These are phyloP conservation scores for Armadillidium nasatum DNA, from an alignment of 1,140 invertebrate genomes.

Conservation along the genomic window DNA sequence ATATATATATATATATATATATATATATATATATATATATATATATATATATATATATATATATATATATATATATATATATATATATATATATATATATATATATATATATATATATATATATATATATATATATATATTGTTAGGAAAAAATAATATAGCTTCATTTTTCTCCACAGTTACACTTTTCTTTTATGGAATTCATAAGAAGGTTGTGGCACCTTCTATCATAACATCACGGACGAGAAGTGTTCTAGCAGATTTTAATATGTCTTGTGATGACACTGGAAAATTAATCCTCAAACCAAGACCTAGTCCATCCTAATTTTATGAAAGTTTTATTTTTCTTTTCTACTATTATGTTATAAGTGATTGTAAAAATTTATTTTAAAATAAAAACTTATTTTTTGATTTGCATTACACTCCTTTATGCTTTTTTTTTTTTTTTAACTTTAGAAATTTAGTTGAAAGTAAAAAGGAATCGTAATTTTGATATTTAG, in stretches of 20 bases:
- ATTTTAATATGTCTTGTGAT: conserved; percentile 98
- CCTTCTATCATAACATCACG: conserved; percentile 90
- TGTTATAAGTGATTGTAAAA: background rate
- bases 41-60: no score
- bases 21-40: no score
- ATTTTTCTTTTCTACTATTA: background rate
- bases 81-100: no score
- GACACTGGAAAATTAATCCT: conserved; percentile 88
- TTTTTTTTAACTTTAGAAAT: no score
- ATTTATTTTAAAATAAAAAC: background rate
- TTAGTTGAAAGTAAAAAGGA: background rate
- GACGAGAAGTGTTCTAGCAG: conserved; percentile 77
- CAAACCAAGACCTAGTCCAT: conserved; percentile 65
- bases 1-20: no score
- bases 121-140: no score
- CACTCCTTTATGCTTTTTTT: background rate
- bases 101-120: no score
- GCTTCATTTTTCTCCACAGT: conserved; percentile 58
- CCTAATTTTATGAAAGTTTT: conserved; percentile 28
- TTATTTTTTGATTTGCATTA: background rate
- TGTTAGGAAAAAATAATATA: background rate
- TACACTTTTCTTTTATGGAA: conserved; percentile 80
- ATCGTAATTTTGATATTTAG: background rate
- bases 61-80: no score
- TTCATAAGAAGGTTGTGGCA: conserved; percentile 91